Conservation (phyloP, 2,113 vertebrate species). For the Pachyramphus minor region DNA sequence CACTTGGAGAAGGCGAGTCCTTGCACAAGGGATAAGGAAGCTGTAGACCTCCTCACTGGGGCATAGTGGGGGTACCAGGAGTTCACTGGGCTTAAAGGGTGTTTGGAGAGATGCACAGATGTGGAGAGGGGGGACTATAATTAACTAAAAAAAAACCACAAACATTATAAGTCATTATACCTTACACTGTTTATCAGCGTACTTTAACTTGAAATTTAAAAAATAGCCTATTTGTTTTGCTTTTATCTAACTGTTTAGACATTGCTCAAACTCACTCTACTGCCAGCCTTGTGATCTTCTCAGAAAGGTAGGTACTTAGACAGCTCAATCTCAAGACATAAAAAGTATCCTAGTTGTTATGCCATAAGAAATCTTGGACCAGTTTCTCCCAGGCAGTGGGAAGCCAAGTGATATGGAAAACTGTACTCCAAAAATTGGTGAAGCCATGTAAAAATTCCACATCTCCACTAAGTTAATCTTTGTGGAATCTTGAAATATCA, state of each 20-base stretch:
- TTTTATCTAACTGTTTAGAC: background rate
- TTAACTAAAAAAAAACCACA: no score
- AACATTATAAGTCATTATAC: background rate
- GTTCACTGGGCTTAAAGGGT: background rate
- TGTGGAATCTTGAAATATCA: background rate
- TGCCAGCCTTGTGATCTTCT: background rate
- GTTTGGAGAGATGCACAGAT: background rate
- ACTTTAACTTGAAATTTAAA: background rate
- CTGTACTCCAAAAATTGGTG: background rate
- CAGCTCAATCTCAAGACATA: background rate
- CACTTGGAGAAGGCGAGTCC: fast-evolving
- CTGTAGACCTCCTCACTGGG: background rate
- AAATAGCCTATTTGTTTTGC: background rate
- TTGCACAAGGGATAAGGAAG: background rate
- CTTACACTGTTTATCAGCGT: background rate
- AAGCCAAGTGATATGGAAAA: background rate
- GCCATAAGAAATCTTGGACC: background rate
- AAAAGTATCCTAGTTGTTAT: background rate
- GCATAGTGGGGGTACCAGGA: background rate
- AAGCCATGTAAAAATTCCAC: background rate
- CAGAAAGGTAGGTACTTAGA: background rate
- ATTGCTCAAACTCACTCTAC: background rate
- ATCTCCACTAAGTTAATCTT: background rate
- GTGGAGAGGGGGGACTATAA: no score
- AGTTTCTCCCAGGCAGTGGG: background rate